phyloP scores from a whole-genome alignment of 2,113 vertebrate species.

The Chloroceryle aenea region DNA sequence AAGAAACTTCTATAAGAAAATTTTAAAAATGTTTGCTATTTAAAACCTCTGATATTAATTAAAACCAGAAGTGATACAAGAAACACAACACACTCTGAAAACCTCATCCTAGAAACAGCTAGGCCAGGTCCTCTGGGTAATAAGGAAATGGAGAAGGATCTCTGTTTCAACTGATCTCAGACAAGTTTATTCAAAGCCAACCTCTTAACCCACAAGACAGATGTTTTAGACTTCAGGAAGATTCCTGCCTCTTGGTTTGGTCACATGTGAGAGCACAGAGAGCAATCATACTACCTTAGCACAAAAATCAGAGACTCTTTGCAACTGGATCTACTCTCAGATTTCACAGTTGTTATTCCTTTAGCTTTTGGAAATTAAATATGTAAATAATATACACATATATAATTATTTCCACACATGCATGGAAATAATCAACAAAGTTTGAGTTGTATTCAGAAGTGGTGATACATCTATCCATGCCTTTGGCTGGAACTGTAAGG shows the following conservation, averaged over 20 bases:
- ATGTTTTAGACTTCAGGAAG: conserved; percentile 20
- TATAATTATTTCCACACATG: not conserved
- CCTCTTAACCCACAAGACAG: not conserved
- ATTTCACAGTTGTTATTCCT: not conserved
- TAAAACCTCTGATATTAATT: conserved; percentile 9
- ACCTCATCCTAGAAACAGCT: conserved; percentile 17
- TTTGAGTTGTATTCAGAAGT: not conserved
- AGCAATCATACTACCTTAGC: not conserved
- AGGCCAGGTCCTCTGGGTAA: not conserved
- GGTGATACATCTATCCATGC: not conserved
- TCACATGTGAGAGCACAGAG: not conserved
- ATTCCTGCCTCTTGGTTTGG: not conserved
- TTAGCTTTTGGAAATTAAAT: not conserved
- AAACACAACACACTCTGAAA: conserved; percentile 17
- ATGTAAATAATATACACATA: not conserved
- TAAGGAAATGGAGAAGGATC: not conserved
- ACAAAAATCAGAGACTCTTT: conserved; percentile 7
- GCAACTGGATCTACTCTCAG: not conserved
- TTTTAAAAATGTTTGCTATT: not conserved
- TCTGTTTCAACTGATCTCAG: conserved; percentile 8
- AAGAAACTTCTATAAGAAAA: not conserved
- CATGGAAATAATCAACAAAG: not conserved
- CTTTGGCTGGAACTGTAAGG: not conserved
- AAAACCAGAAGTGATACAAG: conserved; percentile 11
- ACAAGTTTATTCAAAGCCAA: not conserved